Percentiles rank a stretch among this genome's conserved stretches.
phyloP scores from a whole-genome alignment of 2,888 invertebrate genomes.

The Campoletis raptor region DNA sequence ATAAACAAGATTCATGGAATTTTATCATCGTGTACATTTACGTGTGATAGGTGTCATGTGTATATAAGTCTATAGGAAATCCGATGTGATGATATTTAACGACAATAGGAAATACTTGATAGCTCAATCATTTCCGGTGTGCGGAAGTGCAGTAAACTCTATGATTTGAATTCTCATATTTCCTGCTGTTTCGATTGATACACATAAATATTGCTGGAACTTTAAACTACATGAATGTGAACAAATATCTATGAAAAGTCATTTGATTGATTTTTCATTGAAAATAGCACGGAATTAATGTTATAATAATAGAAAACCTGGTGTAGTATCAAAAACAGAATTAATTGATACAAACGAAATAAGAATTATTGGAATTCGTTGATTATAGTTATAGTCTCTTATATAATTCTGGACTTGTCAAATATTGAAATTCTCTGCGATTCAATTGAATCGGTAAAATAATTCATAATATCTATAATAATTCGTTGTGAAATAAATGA shows the following conservation, averaged over 20 bases:
- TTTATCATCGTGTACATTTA: not conserved
- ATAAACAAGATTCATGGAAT: not conserved
- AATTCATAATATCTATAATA: too few relatives aligned
- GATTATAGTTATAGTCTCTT: too few relatives aligned
- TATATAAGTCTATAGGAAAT: slow-evolving; percentile 7
- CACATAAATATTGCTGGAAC: slow-evolving; percentile 1
- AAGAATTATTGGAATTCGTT: too few relatives aligned
- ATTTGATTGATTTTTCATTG: not conserved
- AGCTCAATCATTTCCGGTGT: slow-evolving; percentile 63
- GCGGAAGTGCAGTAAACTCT: slow-evolving; percentile 61
- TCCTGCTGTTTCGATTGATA: not conserved
- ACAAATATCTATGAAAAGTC: not conserved
- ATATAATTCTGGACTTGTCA: too few relatives aligned
- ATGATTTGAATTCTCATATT: slow-evolving; percentile 34
- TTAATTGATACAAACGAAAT: too few relatives aligned
- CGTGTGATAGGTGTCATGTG: not conserved
- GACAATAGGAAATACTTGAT: slow-evolving; percentile 75
- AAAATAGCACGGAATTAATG: not conserved
- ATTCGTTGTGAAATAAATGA: too few relatives aligned
- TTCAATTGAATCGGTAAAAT: too few relatives aligned
- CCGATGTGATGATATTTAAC: slow-evolving; percentile 53
- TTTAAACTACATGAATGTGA: slow-evolving; percentile 17
- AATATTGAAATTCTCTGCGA: too few relatives aligned
- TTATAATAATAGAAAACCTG: too few relatives aligned
- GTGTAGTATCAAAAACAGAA: too few relatives aligned